Evolutionary conservation across 1,140 invertebrate genomes (phyloP).

Genomic region (Anadara kagoshimensis): DNA sequence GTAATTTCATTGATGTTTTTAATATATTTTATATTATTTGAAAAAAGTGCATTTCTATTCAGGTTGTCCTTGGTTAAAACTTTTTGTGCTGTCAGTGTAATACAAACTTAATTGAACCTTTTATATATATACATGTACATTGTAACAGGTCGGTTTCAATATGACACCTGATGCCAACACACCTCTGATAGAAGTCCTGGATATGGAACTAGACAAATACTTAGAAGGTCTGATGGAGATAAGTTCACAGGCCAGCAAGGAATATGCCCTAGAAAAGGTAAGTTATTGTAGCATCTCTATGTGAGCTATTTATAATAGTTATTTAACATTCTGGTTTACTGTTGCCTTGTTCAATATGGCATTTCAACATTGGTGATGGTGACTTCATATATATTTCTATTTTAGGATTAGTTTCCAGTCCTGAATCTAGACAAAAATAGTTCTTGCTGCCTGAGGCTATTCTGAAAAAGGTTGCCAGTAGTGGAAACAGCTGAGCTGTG

Average conservation of each 20-base stretch:
- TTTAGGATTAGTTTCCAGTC: no score
- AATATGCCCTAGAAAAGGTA: constrained; percentile 74
- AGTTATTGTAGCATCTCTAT: background rate
- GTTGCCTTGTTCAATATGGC: background rate
- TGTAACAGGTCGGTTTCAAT: constrained; percentile 78
- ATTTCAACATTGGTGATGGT: background rate
- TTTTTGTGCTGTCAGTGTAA: no score
- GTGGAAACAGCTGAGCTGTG: no score
- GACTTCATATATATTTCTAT: no score
- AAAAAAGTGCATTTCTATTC: no score
- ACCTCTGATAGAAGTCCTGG: constrained; percentile 89
- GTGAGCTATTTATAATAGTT: background rate
- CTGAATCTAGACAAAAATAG: no score
- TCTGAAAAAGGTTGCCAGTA: no score
- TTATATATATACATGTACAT: background rate
- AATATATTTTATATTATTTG: no score
- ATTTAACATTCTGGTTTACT: background rate
- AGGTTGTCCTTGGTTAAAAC: no score
- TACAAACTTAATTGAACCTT: no score
- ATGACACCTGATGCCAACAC: constrained; percentile 80
- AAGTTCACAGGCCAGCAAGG: constrained; percentile 73
- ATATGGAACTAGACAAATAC: constrained; percentile 85
- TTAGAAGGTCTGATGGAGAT: constrained; percentile 70
- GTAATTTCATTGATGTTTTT: no score
- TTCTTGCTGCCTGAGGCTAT: no score